These are phyloP conservation scores for Aphelocoma californica DNA, from an alignment of 2,797 vertebrate species.

Conservation along the genomic window DNA sequence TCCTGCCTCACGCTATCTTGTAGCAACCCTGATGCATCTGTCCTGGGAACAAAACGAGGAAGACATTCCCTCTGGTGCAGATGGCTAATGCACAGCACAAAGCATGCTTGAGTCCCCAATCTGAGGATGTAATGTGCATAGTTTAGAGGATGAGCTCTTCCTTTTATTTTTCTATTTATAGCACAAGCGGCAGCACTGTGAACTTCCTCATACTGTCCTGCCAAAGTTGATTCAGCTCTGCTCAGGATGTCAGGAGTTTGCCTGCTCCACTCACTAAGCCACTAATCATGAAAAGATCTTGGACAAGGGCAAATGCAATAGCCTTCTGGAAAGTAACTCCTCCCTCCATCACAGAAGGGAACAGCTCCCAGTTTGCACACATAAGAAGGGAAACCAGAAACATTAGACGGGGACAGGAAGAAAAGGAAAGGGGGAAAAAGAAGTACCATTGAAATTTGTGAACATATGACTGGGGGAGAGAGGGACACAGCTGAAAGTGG, in stretches of 20 bases:
- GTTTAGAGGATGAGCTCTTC: neutral
- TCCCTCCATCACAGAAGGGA: neutral
- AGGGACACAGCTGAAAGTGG: neutral
- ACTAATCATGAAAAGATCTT: neutral
- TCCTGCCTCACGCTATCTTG: conserved; percentile 20
- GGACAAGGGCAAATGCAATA: neutral
- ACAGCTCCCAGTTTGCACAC: neutral
- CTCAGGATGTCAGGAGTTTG: neutral
- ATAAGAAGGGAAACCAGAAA: neutral
- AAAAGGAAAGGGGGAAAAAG: neutral
- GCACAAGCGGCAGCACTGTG: neutral
- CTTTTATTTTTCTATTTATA: conserved; percentile 6
- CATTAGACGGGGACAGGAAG: neutral
- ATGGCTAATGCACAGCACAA: neutral
- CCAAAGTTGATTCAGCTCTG: neutral
- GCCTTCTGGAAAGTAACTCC: neutral
- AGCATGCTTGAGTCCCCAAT: neutral
- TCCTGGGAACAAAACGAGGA: conserved; percentile 32
- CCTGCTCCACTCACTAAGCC: neutral
- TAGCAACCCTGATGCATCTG: neutral
- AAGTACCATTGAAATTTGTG: neutral
- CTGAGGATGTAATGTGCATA: neutral
- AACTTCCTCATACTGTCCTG: neutral
- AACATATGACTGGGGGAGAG: neutral
- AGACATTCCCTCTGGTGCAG: conserved; percentile 15